These are phyloP conservation scores for Bruchidius siliquastri DNA, from an alignment of 2,888 invertebrate genomes.

Conservation along the genomic window DNA sequence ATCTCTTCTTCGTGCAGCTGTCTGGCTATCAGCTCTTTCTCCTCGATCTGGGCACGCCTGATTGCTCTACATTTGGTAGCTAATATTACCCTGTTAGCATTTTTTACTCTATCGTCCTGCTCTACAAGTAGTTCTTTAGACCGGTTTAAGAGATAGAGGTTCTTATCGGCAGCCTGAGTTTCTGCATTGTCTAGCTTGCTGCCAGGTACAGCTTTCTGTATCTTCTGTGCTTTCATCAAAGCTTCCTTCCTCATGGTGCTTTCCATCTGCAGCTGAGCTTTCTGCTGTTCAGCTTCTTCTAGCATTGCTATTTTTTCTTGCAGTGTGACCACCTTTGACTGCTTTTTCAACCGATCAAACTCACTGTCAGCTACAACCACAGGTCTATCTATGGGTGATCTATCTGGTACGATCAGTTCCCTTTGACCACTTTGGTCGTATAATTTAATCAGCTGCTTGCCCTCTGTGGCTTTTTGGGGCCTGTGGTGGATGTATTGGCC, in stretches of 20 bases:
- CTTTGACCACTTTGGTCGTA: conserved; percentile 45
- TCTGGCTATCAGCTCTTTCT: conserved; percentile 54
- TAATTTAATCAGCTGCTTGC: conserved; percentile 25
- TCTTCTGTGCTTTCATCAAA: conserved; percentile 31
- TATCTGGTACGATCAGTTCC: conserved; percentile 51
- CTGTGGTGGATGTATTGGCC: conserved; percentile 40
- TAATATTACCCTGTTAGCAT: conserved; percentile 72
- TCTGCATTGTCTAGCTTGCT: conserved; percentile 39
- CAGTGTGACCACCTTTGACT: conserved; percentile 45
- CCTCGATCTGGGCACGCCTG: conserved; percentile 75
- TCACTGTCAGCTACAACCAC: conserved; percentile 58
- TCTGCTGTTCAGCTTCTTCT: conserved; percentile 46
- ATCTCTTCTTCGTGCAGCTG: conserved; percentile 55
- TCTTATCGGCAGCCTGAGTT: conserved; percentile 49
- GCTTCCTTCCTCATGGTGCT: conserved; percentile 54
- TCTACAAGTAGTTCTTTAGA: conserved; percentile 53
- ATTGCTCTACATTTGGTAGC: conserved; percentile 83
- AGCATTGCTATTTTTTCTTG: conserved; percentile 48
- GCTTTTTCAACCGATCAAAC: conserved; percentile 55
- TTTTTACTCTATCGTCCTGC: conserved; percentile 63
- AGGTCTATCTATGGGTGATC: conserved; percentile 52
- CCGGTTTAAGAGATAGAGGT: conserved; percentile 49
- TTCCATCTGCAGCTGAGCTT: conserved; percentile 51
- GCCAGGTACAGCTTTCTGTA: conserved; percentile 31
- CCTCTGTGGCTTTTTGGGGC: conserved; percentile 38